phyloP scores from a whole-genome alignment of 2,113 vertebrate species.

The Calidris pygmaea region DNA sequence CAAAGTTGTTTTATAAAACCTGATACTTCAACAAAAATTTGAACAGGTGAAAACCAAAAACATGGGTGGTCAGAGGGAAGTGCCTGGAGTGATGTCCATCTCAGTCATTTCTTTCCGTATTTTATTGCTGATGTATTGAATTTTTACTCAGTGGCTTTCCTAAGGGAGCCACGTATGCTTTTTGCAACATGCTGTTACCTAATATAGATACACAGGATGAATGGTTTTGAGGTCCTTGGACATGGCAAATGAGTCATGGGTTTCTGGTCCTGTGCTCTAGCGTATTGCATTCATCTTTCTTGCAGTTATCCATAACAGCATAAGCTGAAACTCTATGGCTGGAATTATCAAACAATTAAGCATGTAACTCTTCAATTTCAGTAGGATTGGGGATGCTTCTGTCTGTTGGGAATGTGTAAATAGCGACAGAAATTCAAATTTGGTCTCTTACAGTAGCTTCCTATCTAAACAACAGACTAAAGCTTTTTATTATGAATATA shows the following conservation, averaged over 20 bases:
- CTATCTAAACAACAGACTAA: not conserved
- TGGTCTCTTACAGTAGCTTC: not conserved
- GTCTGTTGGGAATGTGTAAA: not conserved
- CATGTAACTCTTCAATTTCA: not conserved
- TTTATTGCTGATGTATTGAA: not conserved
- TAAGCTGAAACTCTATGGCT: not conserved
- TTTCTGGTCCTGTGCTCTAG: not conserved
- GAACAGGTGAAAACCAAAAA: not conserved
- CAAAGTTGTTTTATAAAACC: not conserved
- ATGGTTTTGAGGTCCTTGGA: not conserved
- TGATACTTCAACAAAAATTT: not conserved
- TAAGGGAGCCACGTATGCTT: accelerated
- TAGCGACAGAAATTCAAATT: not conserved
- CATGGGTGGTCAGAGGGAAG: not conserved
- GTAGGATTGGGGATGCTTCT: not conserved
- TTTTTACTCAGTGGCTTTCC: not conserved
- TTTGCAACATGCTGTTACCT: not conserved
- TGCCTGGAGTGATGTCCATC: not conserved
- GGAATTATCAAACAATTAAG: not conserved
- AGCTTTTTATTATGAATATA: not conserved
- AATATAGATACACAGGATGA: accelerated
- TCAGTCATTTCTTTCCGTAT: not conserved
- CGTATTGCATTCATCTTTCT: not conserved
- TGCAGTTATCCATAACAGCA: not conserved
- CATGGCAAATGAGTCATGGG: not conserved